These are phyloP conservation scores for Drosophila formosana DNA, from an alignment of 2,888 invertebrate species.

Conservation along the genomic window DNA sequence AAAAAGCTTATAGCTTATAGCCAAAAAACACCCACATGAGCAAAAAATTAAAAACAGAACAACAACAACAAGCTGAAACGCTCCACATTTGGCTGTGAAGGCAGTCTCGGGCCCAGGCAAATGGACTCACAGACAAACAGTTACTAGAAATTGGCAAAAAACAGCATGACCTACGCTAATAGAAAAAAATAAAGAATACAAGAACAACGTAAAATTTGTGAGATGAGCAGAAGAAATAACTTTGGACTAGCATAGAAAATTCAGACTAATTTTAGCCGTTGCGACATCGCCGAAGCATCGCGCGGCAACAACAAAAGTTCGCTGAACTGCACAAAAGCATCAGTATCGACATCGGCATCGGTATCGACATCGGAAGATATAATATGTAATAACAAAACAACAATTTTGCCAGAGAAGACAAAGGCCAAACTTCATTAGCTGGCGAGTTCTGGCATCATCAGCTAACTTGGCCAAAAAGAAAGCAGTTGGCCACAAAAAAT, in stretches of 20 bases:
- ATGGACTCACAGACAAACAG: slow-evolving; percentile 27
- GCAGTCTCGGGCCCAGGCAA: slow-evolving; percentile 14
- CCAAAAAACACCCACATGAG: slow-evolving; percentile 40
- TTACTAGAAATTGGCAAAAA: slow-evolving; percentile 43
- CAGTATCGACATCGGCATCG: too few species aligned
- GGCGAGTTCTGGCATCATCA: slow-evolving; percentile 52
- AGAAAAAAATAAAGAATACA: slow-evolving; percentile 49
- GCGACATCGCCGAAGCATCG: slow-evolving; percentile 73
- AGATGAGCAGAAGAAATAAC: slow-evolving; percentile 12
- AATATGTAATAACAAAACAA: slow-evolving; percentile 57
- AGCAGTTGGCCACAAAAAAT: slow-evolving; percentile 70
- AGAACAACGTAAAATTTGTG: slow-evolving; percentile 5
- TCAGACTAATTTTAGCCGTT: slow-evolving; percentile 77
- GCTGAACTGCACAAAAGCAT: slow-evolving; percentile 75
- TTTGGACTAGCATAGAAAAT: slow-evolving; percentile 36
- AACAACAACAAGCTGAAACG: slow-evolving; percentile 25
- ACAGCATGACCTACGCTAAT: slow-evolving; percentile 80
- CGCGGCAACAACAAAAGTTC: slow-evolving; percentile 71
- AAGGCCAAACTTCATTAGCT: slow-evolving; percentile 72
- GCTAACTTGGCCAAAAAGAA: slow-evolving; percentile 66
- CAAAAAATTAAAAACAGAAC: slow-evolving; percentile 16
- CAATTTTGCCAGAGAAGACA: slow-evolving; percentile 54
- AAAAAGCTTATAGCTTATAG: slow-evolving; percentile 17
- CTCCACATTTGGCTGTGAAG: slow-evolving; percentile 46
- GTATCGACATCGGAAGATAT: slow-evolving; percentile 25